These are phyloP conservation scores for Dipodomys ordii DNA, from an alignment of 2,113 vertebrate species.

Conservation along the genomic window DNA sequence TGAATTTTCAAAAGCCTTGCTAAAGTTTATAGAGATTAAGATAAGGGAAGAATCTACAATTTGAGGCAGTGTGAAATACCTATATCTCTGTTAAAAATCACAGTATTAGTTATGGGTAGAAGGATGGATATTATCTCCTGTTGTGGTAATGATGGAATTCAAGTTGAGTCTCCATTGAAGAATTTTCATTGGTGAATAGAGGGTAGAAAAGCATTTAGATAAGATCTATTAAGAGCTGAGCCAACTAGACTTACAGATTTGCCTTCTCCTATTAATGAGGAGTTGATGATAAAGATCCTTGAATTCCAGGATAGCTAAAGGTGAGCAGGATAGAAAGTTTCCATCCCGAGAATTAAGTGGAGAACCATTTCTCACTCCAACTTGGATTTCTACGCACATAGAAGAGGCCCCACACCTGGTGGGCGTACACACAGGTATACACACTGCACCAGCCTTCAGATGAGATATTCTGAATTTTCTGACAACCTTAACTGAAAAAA, in stretches of 20 bases:
- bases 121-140: background rate
- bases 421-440: background rate
- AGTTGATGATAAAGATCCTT: background rate
- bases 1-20: background rate
- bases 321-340: background rate
- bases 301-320: background rate
- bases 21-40: background rate
- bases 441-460: background rate
- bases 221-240: background rate
- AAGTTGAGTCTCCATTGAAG: background rate
- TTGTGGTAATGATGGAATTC: background rate
- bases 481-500: background rate
- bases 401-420: conserved; percentile 31
- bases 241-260: background rate
- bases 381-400: conserved; percentile 1
- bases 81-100: background rate
- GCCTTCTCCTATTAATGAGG: background rate
- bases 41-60: background rate
- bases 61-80: background rate
- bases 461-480: background rate
- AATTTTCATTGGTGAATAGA: background rate
- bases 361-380: conserved; percentile 13
- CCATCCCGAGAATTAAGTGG: background rate
- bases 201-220: conserved; percentile 4
- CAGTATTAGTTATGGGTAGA: background rate